These are phyloP conservation scores for Oreotrochilus melanogaster DNA, from an alignment of 2,113 vertebrate species.

Conservation along the genomic window DNA sequence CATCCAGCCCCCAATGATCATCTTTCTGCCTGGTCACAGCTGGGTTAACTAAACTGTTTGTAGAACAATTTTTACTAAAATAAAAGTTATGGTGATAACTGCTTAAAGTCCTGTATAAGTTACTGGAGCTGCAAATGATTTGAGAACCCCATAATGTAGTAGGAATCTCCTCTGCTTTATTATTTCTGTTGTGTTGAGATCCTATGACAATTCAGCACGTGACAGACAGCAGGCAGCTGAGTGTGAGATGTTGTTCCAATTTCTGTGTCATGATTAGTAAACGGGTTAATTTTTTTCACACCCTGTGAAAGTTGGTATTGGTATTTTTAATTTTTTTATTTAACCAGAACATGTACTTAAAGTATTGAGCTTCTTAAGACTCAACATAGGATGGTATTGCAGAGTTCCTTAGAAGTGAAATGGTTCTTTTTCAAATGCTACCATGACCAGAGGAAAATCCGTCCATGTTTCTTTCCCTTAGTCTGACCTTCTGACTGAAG, in stretches of 20 bases:
- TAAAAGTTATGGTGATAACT: background rate
- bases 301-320: background rate
- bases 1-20: background rate
- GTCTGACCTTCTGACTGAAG: background rate
- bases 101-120: background rate
- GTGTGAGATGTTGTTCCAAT: background rate
- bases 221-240: background rate
- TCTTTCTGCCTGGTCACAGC: background rate
- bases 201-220: background rate
- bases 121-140: background rate
- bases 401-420: background rate
- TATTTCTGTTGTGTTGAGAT: background rate
- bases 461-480: constrained; percentile 1
- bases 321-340: background rate
- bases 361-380: background rate
- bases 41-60: constrained; percentile 23
- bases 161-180: background rate
- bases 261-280: background rate
- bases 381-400: fast-evolving
- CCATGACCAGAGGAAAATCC: background rate
- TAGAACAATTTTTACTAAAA: constrained; percentile 9
- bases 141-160: background rate
- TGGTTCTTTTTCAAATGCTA: background rate
- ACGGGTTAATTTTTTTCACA: background rate
- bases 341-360: background rate